phyloP scores from a whole-genome alignment of 1,140 invertebrate species.

The Camponotus vicinus region DNA sequence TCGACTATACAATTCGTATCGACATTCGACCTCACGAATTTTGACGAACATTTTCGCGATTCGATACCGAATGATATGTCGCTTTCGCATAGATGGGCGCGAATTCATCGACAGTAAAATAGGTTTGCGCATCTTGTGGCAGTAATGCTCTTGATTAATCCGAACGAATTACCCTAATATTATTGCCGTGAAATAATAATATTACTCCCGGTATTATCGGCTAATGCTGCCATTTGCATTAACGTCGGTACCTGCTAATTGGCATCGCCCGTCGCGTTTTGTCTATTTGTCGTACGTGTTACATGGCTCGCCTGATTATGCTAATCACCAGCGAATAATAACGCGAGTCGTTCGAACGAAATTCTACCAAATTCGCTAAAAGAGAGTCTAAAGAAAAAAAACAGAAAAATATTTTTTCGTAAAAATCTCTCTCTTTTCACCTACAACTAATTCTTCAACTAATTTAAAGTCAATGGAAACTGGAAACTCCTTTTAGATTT shows the following conservation, averaged over 20 bases:
- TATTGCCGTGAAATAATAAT: slow-evolving; percentile 78
- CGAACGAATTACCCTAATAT: slow-evolving; percentile 78
- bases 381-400: background rate
- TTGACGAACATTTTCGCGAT: slow-evolving; percentile 45
- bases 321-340: slow-evolving; percentile 40
- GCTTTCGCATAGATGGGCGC: slow-evolving; percentile 42
- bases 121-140: slow-evolving; percentile 62
- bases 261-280: slow-evolving; percentile 59
- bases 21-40: slow-evolving; percentile 20
- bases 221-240: slow-evolving; percentile 75
- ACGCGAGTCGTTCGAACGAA: slow-evolving; percentile 1
- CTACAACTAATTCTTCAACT: background rate
- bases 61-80: slow-evolving; percentile 12
- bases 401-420: background rate
- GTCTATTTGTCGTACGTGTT: slow-evolving; percentile 62
- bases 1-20: background rate
- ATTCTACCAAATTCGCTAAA: background rate
- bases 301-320: slow-evolving; percentile 30
- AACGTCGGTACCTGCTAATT: slow-evolving; percentile 65
- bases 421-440: background rate
- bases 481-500: background rate
- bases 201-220: slow-evolving; percentile 74
- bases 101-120: slow-evolving; percentile 76
- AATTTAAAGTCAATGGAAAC: slow-evolving; percentile 9
- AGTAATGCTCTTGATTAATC: slow-evolving; percentile 77